Conservation (phyloP, 37 sponge, comb jelly and placozoan species). For the Bolinopsis microptera region DNA sequence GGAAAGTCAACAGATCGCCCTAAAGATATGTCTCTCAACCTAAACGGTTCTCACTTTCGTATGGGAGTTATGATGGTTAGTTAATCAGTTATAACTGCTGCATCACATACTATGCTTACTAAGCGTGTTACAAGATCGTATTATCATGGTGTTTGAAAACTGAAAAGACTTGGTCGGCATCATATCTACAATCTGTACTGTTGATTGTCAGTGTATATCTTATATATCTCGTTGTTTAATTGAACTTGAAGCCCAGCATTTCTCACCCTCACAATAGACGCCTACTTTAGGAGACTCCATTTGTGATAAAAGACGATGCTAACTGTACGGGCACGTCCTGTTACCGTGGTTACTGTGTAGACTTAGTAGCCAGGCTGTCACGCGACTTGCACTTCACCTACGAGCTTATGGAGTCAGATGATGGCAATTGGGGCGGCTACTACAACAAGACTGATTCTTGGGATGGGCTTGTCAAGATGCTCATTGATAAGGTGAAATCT, state of each 20-base stretch:
- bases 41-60: not conserved
- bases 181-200: no score
- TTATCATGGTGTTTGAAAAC: no score
- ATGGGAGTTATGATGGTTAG: conserved; percentile 27
- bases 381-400: not conserved
- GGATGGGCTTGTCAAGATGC: conserved; percentile 18
- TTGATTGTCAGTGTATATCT: no score
- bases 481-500: conserved; percentile 12
- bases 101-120: no score
- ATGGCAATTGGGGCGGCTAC: conserved; percentile 10
- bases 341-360: not conserved
- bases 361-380: not conserved
- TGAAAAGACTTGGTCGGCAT: no score
- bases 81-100: no score
- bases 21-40: not conserved
- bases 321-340: not conserved
- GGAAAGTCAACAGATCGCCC: not conserved
- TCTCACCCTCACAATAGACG: not conserved
- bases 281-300: conserved; percentile 14
- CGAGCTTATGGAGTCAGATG: not conserved
- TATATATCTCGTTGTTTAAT: no score
- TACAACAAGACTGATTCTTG: not conserved
- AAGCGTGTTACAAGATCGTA: no score
- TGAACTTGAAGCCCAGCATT: not conserved
- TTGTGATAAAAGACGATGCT: not conserved